Evolutionary conservation across 2,113 vertebrate species (phyloP), one percentile per base, ranked within the genome.

Genomic region (Pangasianodon hypophthalmus): DNA sequence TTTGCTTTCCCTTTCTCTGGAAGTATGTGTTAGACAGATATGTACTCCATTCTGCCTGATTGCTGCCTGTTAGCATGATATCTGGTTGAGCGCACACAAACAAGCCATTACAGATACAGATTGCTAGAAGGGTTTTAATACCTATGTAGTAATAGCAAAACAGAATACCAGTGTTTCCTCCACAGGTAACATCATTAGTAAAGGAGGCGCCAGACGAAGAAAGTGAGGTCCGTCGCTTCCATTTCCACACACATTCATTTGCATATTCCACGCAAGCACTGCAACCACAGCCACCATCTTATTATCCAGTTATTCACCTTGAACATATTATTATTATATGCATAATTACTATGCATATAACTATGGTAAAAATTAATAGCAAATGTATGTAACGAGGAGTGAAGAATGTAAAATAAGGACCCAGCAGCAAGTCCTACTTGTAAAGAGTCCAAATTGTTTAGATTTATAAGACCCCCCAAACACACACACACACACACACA

Each of bases 11-110:
- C 37, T 32, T 46, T 86, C 48, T 86, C 37, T 62, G 26, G n/a
- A 69, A 46, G 44, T 79, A 46, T 75, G n/a, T 84, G 48, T 56
- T 56, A 21, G 32, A 32, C 41, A 86, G 86, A 80, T 44, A 58
- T 56, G 79, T 32, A 48, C 50, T 6, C 3, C 14, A 69, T 82
- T 56, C 60, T 60, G 69, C 60, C 3, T 9, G 16, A 46, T 29
- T 26, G 60, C 92, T 93, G 93, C 92, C 92, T 89, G 92, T 92
- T 90, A 93, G 96, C 95, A 94, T 94, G 95, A 94, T 95, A 95
- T 95, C 96, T 96, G 95, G 50, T 58, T 92, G 69, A 6, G 9
- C 26, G 18, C 67, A 80, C 14, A 56, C 54, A 92, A 44, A 88
- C 44, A 83, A 64, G 32, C 32, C 85, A 83, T 46, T 86, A 92